These are phyloP conservation scores for Aldrovandia affinis DNA, from an alignment of 2,797 vertebrate genomes.

Conservation along the genomic window DNA sequence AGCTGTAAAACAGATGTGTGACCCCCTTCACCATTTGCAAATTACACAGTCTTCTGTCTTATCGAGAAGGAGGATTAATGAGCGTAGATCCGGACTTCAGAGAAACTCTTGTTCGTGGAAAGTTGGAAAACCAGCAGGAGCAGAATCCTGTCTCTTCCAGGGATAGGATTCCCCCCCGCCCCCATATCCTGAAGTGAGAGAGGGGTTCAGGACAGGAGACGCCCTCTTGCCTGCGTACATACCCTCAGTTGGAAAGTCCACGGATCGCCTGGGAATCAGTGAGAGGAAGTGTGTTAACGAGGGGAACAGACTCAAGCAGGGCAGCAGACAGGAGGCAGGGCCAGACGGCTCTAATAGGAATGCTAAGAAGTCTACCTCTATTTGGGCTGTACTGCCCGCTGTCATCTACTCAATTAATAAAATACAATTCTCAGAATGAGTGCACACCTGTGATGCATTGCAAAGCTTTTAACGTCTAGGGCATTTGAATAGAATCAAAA, in stretches of 20 bases:
- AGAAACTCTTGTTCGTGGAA: not conserved
- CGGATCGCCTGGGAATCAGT: slow-evolving; percentile 47
- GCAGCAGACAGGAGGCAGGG: not conserved
- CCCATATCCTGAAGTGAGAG: slow-evolving; percentile 4
- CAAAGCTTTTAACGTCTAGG: not conserved
- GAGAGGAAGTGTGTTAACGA: not conserved
- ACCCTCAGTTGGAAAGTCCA: slow-evolving; percentile 52
- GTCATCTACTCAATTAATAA: no score
- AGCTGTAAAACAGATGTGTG: not conserved
- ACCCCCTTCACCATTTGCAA: not conserved
- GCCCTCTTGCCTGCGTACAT: not conserved
- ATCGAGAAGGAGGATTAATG: not conserved
- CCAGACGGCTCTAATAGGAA: no score
- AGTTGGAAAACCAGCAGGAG: slow-evolving; percentile 1
- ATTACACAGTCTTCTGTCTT: not conserved
- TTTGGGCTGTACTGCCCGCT: no score
- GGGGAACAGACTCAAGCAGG: not conserved
- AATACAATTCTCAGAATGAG: no score
- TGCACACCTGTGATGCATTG: not conserved
- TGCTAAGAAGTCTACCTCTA: no score
- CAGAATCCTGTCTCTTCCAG: not conserved
- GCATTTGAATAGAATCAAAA: not conserved
- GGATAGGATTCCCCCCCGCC: not conserved
- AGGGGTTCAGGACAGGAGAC: not conserved
- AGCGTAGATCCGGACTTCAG: no score